Conservation (phyloP, 2,797 vertebrate genomes). For the Crenuchus spilurus region DNA sequence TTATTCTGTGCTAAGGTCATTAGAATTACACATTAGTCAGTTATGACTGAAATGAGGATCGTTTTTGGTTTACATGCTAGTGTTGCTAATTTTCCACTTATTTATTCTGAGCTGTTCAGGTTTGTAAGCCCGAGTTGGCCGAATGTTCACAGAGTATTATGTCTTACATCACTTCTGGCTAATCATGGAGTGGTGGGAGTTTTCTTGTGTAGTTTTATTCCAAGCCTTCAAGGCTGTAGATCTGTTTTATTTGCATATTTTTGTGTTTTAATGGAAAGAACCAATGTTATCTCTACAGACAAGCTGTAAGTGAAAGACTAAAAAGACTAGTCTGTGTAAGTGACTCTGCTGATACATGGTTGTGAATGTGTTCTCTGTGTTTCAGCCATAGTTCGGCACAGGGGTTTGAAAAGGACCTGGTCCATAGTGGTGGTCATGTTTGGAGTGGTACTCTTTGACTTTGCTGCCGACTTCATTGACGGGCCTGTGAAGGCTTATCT, state of each 20-base stretch:
- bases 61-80: not conserved
- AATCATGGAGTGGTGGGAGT: not conserved
- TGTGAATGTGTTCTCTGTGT: constrained; percentile 16
- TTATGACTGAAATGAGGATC: not conserved
- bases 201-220: not conserved
- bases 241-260: not conserved
- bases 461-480: constrained; percentile 96
- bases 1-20: not conserved
- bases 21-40: not conserved
- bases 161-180: constrained; percentile 4
- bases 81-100: not conserved
- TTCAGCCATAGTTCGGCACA: constrained; percentile 78
- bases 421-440: constrained; percentile 91
- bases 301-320: not conserved
- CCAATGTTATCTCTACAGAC: not conserved
- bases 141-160: not conserved
- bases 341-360: not conserved
- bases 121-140: not conserved
- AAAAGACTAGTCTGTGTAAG: not conserved
- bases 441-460: constrained; percentile 96
- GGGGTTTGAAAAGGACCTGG: constrained; percentile 74
- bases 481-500: constrained; percentile 98
- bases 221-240: not conserved
- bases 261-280: not conserved
- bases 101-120: not conserved